phyloP scores from a whole-genome alignment of 1,140 invertebrate genomes.

The Saccostrea glomerata region DNA sequence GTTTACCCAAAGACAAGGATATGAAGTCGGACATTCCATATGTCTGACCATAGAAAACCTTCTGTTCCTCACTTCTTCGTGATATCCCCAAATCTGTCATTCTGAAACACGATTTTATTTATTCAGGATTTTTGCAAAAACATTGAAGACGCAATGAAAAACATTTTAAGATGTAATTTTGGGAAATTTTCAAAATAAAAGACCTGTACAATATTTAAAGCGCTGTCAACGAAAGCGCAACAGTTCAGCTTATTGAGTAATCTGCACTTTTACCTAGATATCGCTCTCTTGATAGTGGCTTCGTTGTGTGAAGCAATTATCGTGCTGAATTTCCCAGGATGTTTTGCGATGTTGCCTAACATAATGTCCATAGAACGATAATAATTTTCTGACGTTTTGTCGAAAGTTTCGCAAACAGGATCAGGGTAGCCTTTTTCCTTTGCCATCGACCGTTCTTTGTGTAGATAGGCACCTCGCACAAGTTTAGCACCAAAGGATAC shows the following conservation, averaged over 20 bases:
- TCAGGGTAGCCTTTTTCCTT: constrained; percentile 90
- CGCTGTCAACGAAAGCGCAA: no score
- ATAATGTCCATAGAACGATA: constrained; percentile 81
- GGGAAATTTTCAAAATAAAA: no score
- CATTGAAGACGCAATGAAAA: no score
- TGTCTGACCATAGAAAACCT: constrained; percentile 98
- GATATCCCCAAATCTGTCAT: constrained; percentile 94
- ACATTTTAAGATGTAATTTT: no score
- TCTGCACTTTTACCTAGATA: constrained; percentile 85
- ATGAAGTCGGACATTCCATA: constrained; percentile 99
- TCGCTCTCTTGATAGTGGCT: constrained; percentile 95
- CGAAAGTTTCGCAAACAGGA: constrained; percentile 93
- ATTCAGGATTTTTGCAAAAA: no score
- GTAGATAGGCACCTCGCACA: constrained; percentile 97
- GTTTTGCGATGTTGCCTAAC: constrained; percentile 61
- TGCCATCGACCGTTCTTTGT: constrained; percentile 84
- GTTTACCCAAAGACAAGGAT: constrained; percentile 90
- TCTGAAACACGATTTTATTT: constrained; percentile 75
- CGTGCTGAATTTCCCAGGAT: constrained; percentile 86
- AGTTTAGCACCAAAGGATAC: constrained; percentile 99
- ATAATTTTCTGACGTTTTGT: constrained; percentile 94
- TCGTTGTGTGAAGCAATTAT: constrained; percentile 99
- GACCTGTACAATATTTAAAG: no score
- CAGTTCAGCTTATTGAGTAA: no score
- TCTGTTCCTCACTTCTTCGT: constrained; percentile 86